Conservation (phyloP, 2,113 vertebrate genomes). For the Microcebus griseorufus region DNA sequence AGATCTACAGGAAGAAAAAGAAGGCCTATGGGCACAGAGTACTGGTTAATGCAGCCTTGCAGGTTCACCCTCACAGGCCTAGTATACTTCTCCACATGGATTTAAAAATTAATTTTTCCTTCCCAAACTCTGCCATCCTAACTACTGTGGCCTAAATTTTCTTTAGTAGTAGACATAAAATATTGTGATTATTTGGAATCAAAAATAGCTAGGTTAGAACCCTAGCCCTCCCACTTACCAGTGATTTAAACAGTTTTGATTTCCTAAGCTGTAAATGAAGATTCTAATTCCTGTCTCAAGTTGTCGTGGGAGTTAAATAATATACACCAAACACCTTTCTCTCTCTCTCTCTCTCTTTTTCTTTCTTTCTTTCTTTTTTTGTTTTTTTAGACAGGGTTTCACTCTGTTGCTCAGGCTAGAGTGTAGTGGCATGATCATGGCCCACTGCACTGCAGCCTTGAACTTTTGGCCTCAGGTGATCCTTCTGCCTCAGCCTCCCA, state of each 20-base stretch:
- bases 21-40: rapidly evolving
- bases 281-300: neutral
- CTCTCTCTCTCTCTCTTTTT: no score
- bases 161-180: neutral
- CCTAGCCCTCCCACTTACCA: neutral
- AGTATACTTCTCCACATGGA: neutral
- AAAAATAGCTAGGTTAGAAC: neutral
- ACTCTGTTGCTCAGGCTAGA: no score
- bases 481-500: no score
- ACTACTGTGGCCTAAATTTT: neutral
- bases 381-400: no score
- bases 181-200: neutral
- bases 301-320: neutral
- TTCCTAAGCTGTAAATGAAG: neutral
- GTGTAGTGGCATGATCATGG: no score
- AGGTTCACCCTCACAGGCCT: neutral
- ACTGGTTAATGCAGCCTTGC: neutral
- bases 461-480: no score
- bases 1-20: neutral
- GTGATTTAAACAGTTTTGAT: neutral
- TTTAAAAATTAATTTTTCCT: neutral
- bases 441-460: no score
- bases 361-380: no score
- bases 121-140: neutral
- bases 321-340: neutral